Percentiles rank a stretch among this genome's conserved stretches.
phyloP scores from a whole-genome alignment of 2,113 vertebrate species.

The Neopipo cinnamomea region DNA sequence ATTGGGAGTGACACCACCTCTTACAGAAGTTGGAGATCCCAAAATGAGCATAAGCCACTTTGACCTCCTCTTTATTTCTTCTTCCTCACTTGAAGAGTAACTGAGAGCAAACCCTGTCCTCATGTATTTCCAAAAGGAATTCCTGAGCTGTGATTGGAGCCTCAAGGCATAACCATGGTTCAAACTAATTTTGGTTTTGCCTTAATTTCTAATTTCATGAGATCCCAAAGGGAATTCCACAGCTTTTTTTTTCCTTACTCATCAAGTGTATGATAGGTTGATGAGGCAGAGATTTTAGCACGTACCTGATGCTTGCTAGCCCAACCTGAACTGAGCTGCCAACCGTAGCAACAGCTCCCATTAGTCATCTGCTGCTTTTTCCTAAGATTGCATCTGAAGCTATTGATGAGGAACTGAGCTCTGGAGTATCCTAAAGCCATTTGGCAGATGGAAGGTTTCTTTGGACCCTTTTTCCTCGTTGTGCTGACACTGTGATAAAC shows the following conservation, averaged over 20 bases:
- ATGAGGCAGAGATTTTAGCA: background rate
- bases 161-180: background rate
- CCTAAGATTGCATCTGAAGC: background rate
- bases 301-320: background rate
- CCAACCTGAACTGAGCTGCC: background rate
- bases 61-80: background rate
- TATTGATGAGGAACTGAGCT: background rate
- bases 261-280: background rate
- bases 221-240: background rate
- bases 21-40: background rate
- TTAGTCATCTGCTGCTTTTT: constrained; percentile 27
- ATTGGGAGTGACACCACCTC: background rate
- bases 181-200: background rate
- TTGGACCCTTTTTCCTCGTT: background rate
- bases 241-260: background rate
- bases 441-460: constrained; percentile 12
- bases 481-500: background rate
- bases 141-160: background rate
- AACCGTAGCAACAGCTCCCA: background rate
- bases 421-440: background rate
- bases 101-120: background rate
- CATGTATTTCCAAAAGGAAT: background rate
- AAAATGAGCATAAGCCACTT: background rate
- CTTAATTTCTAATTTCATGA: background rate
- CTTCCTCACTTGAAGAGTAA: background rate